Evolutionary conservation across 2,888 invertebrate genomes (phyloP), one percentile per base, ranked within the genome.

Genomic region (Drosophila formosana): DNA sequence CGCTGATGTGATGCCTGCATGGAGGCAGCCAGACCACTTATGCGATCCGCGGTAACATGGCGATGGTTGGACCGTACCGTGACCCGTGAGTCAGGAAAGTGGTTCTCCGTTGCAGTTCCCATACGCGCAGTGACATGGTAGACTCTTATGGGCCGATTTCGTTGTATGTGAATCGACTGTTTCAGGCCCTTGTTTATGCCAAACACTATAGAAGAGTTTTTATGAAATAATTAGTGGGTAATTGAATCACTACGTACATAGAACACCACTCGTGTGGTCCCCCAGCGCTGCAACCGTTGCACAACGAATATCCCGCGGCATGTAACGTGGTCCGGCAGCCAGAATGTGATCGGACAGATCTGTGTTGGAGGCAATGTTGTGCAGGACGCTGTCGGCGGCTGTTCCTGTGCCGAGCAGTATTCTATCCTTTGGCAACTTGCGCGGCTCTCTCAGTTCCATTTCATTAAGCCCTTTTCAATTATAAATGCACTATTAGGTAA

Each of bases 1-100:
- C 94, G 95, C 91, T 98, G 98, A 92, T 98, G 97, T 4, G 96
- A 94, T 0, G 97, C 95, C 92, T 98, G 97, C 92, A 97, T 95
- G 3, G 96, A 94, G 2, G 97, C 94, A 23, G 98, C 94, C 18
- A 98, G 91, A 66, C 93, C 94, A 79, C 97, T 97, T 4, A 99
- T 92, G 73, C 95, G 94, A 39, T 93, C 93, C 58, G 94, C 93
- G 5, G 93, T 95, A 0, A 99, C 94, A 91, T 97, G 96, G 53
- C 93, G 92, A 90, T 94, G 97, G 0, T 95, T 95, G 0, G 96
- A 93, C 81, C 94, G 95, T 84, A 96, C 95, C 0, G 96, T 93
- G 4, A 96, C 93, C 91, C 93, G 95, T 0, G 97, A 97, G 84
- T 95, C 94, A 89, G 94, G 94, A 83, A 95, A 96, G 88, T 94